phyloP scores from a whole-genome alignment of 2,888 invertebrate species.

The Catocala sponsa region DNA sequence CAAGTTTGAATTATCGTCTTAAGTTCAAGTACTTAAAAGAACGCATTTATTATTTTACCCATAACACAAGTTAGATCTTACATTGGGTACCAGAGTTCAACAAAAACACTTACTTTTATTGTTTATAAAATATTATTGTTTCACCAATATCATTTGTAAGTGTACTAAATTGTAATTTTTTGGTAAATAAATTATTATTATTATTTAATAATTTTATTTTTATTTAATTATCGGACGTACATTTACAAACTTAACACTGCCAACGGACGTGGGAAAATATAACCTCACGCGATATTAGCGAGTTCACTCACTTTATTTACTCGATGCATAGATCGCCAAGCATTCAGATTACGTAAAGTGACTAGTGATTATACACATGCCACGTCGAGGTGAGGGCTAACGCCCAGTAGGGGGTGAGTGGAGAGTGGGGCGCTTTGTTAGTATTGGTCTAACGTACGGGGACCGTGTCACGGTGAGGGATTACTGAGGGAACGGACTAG shows the following conservation, averaged over 20 bases:
- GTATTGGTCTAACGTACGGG: constrained; percentile 21
- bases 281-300: constrained; percentile 19
- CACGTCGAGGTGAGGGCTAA: constrained; percentile 40
- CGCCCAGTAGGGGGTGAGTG: constrained; percentile 22
- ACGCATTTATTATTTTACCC: no score
- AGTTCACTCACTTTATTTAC: constrained; percentile 23
- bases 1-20: no score
- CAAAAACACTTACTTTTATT: no score
- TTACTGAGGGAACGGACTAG: constrained; percentile 14
- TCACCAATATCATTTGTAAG: no score
- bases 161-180: no score
- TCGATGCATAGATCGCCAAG: constrained; percentile 22
- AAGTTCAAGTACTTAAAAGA: no score
- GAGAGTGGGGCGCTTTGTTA: constrained; percentile 17
- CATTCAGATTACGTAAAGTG: constrained; percentile 53
- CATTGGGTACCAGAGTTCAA: no score
- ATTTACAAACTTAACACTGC: neutral
- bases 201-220: no score
- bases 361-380: constrained; percentile 50
- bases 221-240: neutral
- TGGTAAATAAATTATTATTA: no score
- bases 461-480: constrained; percentile 23
- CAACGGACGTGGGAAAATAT: constrained; percentile 16
- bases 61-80: no score
- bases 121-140: no score